phyloP scores from a whole-genome alignment of 2,113 vertebrate species.

The Larimichthys crocea region DNA sequence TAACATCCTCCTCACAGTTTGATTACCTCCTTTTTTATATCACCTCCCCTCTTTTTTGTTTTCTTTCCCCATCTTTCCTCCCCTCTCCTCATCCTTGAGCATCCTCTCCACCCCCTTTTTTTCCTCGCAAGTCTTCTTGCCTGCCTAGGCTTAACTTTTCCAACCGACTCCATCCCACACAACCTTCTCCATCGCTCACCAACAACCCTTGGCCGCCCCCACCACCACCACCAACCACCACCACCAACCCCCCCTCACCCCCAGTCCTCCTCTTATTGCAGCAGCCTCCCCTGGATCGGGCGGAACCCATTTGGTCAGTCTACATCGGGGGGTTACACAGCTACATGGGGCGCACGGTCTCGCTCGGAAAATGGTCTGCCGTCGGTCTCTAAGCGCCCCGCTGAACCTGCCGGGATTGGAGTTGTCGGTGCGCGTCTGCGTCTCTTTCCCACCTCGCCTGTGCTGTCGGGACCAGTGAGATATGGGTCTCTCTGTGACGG shows the following conservation, averaged over 20 bases:
- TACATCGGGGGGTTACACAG: conserved; percentile 46
- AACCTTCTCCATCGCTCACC: conserved; percentile 61
- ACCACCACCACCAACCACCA: not conserved
- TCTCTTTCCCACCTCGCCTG: conserved; percentile 66
- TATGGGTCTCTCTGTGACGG: conserved; percentile 78
- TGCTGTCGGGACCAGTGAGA: conserved; percentile 79
- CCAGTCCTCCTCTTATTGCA: conserved; percentile 17
- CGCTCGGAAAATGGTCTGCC: conserved; percentile 83
- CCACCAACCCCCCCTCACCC: not conserved
- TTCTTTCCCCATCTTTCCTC: conserved; percentile 44
- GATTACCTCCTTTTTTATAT: conserved; percentile 6
- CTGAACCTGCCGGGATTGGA: conserved; percentile 77
- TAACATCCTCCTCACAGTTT: conserved; percentile 43
- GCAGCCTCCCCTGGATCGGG: conserved; percentile 68
- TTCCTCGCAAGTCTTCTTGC: conserved; percentile 40
- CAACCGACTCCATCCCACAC: conserved; percentile 64
- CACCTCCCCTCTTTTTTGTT: conserved; percentile 1
- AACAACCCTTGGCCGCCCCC: conserved; percentile 11
- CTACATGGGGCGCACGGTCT: conserved; percentile 83
- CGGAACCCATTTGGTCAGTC: conserved; percentile 71
- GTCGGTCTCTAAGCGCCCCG: conserved; percentile 73
- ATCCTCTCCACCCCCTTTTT: conserved; percentile 43
- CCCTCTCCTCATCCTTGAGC: conserved; percentile 58
- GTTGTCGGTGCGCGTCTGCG: conserved; percentile 71
- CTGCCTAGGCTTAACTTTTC: conserved; percentile 68